A percentile compares a stretch with the other conserved stretches of the same genome.
phyloP scores from a whole-genome alignment of 2,888 invertebrate species.

The Geotrupes spiniger region DNA sequence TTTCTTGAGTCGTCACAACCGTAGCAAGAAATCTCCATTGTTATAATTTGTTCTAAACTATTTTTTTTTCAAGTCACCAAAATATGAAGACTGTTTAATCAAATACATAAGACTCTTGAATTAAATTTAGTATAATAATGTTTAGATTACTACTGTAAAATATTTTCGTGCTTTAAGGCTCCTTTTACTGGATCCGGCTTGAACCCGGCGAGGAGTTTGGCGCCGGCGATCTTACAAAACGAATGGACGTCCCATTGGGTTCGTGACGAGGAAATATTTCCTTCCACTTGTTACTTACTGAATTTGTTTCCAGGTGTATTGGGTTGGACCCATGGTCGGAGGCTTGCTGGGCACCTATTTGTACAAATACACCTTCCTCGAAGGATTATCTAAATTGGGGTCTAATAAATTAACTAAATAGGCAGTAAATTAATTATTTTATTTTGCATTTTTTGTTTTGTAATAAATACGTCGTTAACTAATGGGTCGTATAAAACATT shows the following conservation, averaged over 20 bases:
- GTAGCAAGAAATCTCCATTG: too few species aligned
- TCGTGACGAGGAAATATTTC: conserved; percentile 29
- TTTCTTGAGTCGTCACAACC: too few species aligned
- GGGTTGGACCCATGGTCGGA: conserved; percentile 45
- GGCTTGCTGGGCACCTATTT: conserved; percentile 40
- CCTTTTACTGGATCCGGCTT: conserved; percentile 68
- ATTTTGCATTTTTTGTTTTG: too few species aligned
- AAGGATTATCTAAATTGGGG: conserved; percentile 14
- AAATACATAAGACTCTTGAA: too few species aligned
- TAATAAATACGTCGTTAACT: too few species aligned
- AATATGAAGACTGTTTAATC: too few species aligned
- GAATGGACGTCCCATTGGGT: conserved; percentile 67
- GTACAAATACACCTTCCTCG: conserved; percentile 33
- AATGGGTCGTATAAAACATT: too few species aligned
- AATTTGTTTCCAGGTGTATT: conserved; percentile 41
- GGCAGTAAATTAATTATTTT: too few species aligned
- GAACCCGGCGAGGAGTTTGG: conserved; percentile 68
- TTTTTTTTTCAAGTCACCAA: neutral
- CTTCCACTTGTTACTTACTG: neutral
- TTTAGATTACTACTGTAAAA: too few species aligned
- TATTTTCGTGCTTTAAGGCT: conserved; percentile 54
- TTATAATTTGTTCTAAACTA: too few species aligned
- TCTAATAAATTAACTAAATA: too few species aligned
- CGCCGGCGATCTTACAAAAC: conserved; percentile 66
- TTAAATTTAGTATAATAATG: too few species aligned